These are phyloP conservation scores for Pleuronectes platessa DNA, from an alignment of 2,113 vertebrate species.

Conservation along the genomic window DNA sequence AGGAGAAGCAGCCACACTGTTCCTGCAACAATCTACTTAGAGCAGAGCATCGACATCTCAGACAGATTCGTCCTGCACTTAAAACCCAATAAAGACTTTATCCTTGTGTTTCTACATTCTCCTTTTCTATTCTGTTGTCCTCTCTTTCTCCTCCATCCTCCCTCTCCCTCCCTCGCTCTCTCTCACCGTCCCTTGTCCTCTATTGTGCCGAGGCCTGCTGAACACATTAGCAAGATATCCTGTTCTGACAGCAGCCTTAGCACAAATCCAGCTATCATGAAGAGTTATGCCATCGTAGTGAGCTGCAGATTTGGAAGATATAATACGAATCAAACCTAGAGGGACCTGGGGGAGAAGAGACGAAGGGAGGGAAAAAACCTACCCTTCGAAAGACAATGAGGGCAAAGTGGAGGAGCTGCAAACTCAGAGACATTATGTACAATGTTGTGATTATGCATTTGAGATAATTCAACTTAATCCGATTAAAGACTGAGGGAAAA, in stretches of 20 bases:
- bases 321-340: conserved; percentile 65
- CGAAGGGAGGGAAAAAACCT: background rate
- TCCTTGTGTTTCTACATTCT: conserved; percentile 8
- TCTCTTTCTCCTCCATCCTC: conserved; percentile 3
- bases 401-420: conserved; percentile 35
- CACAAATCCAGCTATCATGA: conserved; percentile 71
- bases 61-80: conserved; percentile 38
- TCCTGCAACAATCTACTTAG: conserved; percentile 33
- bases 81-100: conserved; percentile 26
- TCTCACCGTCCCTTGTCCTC: conserved; percentile 1
- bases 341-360: conserved; percentile 32
- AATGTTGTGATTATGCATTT: background rate
- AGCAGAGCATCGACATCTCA: conserved; percentile 46
- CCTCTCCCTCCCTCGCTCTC: background rate
- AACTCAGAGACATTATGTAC: background rate
- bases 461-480: conserved; percentile 30
- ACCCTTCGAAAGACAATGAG: conserved; percentile 42
- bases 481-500: conserved; percentile 26
- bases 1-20: conserved; percentile 11
- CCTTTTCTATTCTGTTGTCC: background rate
- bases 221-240: conserved; percentile 71
- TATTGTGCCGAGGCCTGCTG: conserved; percentile 53
- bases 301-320: conserved; percentile 60
- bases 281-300: conserved; percentile 70
- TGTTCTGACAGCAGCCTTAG: conserved; percentile 72